phyloP scores from a whole-genome alignment of 2,797 vertebrate genomes.

The Sebastes kiyomatsui region DNA sequence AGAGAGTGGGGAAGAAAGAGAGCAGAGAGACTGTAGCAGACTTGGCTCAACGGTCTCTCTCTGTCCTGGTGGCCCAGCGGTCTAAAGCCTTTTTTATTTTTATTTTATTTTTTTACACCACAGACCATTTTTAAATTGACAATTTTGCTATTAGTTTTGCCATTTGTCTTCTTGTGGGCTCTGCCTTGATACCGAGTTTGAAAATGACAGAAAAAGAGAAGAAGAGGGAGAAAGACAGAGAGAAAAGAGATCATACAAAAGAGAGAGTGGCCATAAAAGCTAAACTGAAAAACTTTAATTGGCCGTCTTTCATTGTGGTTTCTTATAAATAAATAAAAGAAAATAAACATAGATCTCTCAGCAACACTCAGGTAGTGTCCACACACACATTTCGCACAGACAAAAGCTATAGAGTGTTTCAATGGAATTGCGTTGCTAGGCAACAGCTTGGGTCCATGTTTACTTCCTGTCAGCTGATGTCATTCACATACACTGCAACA shows the following conservation, averaged over 20 bases:
- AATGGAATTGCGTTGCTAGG: too few species aligned
- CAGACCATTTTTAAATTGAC: not conserved
- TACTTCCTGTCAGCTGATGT: too few species aligned
- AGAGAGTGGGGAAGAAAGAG: conserved; percentile 32
- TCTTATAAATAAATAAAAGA: not conserved
- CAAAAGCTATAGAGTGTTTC: not conserved
- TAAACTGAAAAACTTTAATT: not conserved
- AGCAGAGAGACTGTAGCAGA: not conserved
- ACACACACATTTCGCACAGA: not conserved
- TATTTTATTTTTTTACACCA: not conserved
- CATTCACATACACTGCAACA: too few species aligned
- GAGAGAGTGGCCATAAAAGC: not conserved
- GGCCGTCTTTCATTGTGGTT: not conserved
- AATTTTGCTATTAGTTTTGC: not conserved
- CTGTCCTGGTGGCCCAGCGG: not conserved
- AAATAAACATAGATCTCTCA: not conserved
- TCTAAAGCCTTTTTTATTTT: not conserved
- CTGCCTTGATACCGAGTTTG: not conserved
- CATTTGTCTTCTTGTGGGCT: not conserved
- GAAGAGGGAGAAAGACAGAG: not conserved
- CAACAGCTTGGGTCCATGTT: too few species aligned
- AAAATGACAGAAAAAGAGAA: not conserved
- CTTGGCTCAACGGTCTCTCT: not conserved
- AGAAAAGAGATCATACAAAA: not conserved
- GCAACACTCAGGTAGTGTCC: not conserved